Percentiles rank a stretch among this genome's conserved stretches.
Conservation (phyloP, 2,888 invertebrate genomes). For the Stegana nigrithorax region DNA sequence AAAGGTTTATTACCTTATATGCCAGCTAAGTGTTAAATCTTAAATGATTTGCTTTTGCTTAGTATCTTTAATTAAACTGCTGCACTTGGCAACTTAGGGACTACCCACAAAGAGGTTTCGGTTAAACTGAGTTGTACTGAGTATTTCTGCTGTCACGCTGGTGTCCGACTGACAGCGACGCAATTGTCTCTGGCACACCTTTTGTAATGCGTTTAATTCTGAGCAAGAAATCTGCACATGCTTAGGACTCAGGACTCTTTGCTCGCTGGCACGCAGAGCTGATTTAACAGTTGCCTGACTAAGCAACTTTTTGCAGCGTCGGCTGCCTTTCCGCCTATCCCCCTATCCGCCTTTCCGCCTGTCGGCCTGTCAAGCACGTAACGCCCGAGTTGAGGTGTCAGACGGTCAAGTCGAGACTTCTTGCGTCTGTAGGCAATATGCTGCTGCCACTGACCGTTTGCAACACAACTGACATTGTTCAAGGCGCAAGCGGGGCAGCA, state of each 20-base stretch:
- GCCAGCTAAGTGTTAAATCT: too few species aligned
- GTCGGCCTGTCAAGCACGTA: background rate
- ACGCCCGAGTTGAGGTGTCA: conserved; percentile 1
- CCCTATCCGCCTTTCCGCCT: background rate
- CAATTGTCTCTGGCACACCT: conserved; percentile 3
- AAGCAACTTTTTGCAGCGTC: background rate
- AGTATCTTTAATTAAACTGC: too few species aligned
- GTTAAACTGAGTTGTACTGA: too few species aligned
- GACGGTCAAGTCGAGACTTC: conserved; percentile 7
- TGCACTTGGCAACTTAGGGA: too few species aligned
- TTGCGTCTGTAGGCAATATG: conserved; percentile 4
- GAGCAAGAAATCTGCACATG: background rate
- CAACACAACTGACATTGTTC: background rate
- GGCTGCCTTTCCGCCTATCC: background rate
- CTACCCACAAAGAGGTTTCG: too few species aligned
- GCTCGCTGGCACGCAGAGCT: background rate
- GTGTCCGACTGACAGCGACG: conserved; percentile 9
- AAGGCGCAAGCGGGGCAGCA: background rate
- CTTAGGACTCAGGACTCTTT: background rate
- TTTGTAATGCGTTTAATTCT: conserved; percentile 11
- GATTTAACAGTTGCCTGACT: background rate
- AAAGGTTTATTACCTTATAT: too few species aligned
- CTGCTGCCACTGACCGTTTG: conserved; percentile 2
- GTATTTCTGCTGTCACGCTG: too few species aligned
- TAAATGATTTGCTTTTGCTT: too few species aligned